Base-by-base conservation (phyloP, 2,797 vertebrate genomes). In the Macroramphosus scolopax region DNA sequence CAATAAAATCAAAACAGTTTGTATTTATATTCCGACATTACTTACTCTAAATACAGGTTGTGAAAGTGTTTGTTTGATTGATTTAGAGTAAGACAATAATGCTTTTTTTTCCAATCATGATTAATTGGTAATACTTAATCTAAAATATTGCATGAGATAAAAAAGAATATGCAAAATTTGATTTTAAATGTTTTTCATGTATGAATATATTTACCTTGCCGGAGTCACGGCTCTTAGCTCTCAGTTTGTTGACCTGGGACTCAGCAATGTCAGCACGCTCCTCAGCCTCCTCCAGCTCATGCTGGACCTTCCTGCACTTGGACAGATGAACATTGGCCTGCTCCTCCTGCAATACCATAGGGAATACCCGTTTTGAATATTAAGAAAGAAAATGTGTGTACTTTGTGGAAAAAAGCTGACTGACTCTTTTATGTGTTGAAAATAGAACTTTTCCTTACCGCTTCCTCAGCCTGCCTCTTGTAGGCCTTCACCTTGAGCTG, bases 401-500 rank as follows among this genome's bases (percentile, higher is more conserved):
- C n/a, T 48, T n/a, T 6, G 4, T 2, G 6, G 16, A 5, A 17
- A 9, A 32, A 11, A 12, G 16, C 8, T 42, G 4, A 15, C 8
- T 16, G 0, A n/a, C 2, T 11, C 0, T 13, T 24, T 6, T 13
- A 32, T 17, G 5, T 42, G 4, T 39, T 22, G 2, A 5, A 8
- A 6, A 18, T 15, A 2, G 14, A 7, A 31, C 18, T 31, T 40
- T 17, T 24, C 8, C 92, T 92, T 81, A 94, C 93, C 71, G 91
- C 61, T 54, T 93, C 92, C 69, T 93, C 92, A 43, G 91, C 63
- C 78, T 93, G 91, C 51, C 92, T 90, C 88, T 93, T 93, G 68
- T 92, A 94, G 58, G 90, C 76, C 45, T 93, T 93, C 68, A 93
- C 92, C 63, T 93, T 94, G 14, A 92, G 57, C 37, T 94, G 92